These are phyloP conservation scores for Ectropis grisescens DNA, from an alignment of 1,140 invertebrate genomes.

Conservation along the genomic window DNA sequence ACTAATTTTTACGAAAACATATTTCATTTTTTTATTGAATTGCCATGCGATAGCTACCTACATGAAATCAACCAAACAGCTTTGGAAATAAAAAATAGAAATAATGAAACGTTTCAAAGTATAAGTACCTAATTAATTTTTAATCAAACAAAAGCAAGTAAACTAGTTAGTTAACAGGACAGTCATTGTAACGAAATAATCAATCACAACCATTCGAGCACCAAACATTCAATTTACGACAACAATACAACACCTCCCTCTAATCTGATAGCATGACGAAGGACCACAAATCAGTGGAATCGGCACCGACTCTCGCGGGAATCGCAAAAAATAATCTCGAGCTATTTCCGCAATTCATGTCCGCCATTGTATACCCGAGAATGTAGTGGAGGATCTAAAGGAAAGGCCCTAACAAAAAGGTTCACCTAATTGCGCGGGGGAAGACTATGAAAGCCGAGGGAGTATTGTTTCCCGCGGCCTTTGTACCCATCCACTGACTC, in stretches of 20 bases:
- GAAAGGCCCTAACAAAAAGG: constrained; percentile 56
- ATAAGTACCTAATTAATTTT: too few relatives aligned
- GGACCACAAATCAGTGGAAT: constrained; percentile 39
- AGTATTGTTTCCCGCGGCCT: constrained; percentile 54
- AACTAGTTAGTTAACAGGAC: too few relatives aligned
- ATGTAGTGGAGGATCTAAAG: constrained; percentile 57
- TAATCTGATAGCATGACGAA: constrained; percentile 34
- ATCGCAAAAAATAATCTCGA: constrained; percentile 46
- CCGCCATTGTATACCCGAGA: constrained; percentile 56
- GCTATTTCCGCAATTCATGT: constrained; percentile 59
- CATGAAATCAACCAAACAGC: too few relatives aligned
- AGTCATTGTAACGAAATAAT: too few relatives aligned
- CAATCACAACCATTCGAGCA: too few relatives aligned
- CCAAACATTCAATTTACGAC: constrained; percentile 25
- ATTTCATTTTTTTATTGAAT: too few relatives aligned
- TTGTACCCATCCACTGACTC: constrained; percentile 43
- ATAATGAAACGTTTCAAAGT: too few relatives aligned
- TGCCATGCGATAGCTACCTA: too few relatives aligned
- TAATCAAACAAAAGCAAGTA: too few relatives aligned
- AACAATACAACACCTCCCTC: constrained; percentile 28
- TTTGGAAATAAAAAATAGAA: too few relatives aligned
- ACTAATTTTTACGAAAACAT: too few relatives aligned
- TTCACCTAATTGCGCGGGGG: constrained; percentile 58
- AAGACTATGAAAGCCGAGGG: constrained; percentile 46
- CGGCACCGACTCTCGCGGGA: constrained; percentile 21